phyloP scores from a whole-genome alignment of 2,113 vertebrate genomes.

The Scomber scombrus region DNA sequence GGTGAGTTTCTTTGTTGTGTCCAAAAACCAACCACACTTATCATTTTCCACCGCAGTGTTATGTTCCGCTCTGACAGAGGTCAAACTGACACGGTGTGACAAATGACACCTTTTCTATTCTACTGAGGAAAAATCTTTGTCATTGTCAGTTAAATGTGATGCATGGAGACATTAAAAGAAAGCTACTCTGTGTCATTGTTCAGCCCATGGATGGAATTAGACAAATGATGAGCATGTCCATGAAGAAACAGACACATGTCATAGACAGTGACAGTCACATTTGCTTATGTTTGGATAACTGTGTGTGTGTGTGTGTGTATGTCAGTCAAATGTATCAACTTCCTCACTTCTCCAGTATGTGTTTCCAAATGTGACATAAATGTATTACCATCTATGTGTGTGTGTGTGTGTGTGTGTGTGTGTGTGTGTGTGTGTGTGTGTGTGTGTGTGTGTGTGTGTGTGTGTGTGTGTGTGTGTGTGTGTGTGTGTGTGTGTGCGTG shows the following conservation, averaged over 20 bases:
- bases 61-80: not conserved
- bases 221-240: slow-evolving; percentile 16
- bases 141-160: not conserved
- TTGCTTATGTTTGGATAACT: not conserved
- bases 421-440: too few relatives aligned
- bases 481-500: too few relatives aligned
- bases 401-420: not conserved
- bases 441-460: too few relatives aligned
- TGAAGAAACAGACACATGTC: slow-evolving; percentile 20
- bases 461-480: not conserved
- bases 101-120: slow-evolving; percentile 5
- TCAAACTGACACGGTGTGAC: slow-evolving; percentile 7
- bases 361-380: slow-evolving; percentile 8
- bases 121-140: not conserved
- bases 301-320: not conserved
- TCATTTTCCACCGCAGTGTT: not conserved
- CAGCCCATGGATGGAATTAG: not conserved
- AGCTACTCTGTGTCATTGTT: not conserved
- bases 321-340: not conserved
- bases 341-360: not conserved
- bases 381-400: not conserved
- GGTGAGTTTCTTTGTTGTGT: not conserved
- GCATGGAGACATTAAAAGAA: not conserved
- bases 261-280: slow-evolving; percentile 7
- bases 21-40: not conserved